Percentiles rank a stretch among this genome's conserved stretches.
Evolutionary conservation across 2,888 invertebrate genomes (phyloP).

Genomic region (Ophion ellenae): DNA sequence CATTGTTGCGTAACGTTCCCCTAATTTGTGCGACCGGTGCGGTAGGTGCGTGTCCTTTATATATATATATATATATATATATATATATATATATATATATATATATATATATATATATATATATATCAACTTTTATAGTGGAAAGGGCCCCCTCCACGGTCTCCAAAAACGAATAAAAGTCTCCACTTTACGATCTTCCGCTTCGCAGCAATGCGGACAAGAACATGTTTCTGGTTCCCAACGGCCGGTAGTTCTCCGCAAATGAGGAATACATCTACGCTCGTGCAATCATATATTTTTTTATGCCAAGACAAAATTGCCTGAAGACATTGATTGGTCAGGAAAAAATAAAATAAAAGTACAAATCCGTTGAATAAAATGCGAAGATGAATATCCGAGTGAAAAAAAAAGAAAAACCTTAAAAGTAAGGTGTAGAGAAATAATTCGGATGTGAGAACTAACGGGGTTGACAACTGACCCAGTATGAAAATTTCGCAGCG

Average conservation of each 20-base stretch:
- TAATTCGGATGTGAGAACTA: not conserved
- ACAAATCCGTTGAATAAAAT: not conserved
- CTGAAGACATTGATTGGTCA: too few species aligned
- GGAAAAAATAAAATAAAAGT: not conserved
- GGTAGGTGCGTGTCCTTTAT: conserved; percentile 19
- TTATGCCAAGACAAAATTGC: not conserved
- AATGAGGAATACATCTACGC: not conserved
- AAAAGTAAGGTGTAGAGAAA: not conserved
- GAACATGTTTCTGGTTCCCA: not conserved
- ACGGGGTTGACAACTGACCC: not conserved
- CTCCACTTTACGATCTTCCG: conserved; percentile 1
- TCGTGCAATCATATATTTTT: not conserved
- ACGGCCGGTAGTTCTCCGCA: not conserved
- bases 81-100: too few species aligned
- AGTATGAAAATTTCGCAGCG: not conserved
- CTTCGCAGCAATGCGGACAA: not conserved
- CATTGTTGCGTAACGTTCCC: conserved; percentile 54
- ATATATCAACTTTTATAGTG: too few species aligned
- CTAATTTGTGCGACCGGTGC: conserved; percentile 58
- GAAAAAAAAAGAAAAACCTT: too few species aligned
- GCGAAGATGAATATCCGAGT: too few species aligned
- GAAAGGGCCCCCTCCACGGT: too few species aligned
- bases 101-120: too few species aligned
- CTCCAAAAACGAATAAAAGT: too few species aligned
- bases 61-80: too few species aligned